These are phyloP conservation scores for Tragelaphus buxtoni DNA, from an alignment of 2,113 vertebrate genomes.

Conservation along the genomic window DNA sequence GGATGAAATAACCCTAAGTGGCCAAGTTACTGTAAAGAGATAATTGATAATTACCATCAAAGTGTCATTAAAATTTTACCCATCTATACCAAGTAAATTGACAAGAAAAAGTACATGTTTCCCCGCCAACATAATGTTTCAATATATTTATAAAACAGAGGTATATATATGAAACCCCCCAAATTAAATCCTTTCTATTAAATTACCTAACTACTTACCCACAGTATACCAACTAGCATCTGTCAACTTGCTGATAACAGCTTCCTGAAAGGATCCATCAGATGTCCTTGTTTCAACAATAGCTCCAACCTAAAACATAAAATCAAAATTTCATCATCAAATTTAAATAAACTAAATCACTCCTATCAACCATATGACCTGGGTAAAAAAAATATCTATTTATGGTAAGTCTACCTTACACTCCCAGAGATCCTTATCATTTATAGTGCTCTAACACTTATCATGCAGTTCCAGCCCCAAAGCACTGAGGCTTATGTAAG, in stretches of 20 bases:
- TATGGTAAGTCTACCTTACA: not conserved
- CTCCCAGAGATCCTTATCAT: not conserved
- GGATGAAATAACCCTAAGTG: not conserved
- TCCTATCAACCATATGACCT: not conserved
- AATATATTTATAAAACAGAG: conserved; percentile 14
- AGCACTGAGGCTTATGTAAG: not conserved
- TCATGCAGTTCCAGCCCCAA: not conserved
- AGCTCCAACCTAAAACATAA: conserved; percentile 90
- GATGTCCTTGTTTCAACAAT: conserved; percentile 95
- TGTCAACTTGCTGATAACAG: conserved; percentile 94
- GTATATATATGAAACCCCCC: not conserved
- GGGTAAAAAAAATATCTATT: not conserved
- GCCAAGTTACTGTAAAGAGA: not conserved
- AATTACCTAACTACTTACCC: conserved; percentile 83
- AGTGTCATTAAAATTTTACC: not conserved
- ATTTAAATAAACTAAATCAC: conserved; percentile 39
- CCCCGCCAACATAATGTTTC: not conserved
- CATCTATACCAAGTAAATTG: not conserved
- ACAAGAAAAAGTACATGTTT: not conserved
- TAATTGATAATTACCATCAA: not conserved
- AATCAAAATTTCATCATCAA: conserved; percentile 42
- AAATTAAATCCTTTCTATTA: conserved; percentile 14
- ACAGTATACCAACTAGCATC: conserved; percentile 99
- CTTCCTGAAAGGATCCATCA: conserved; percentile 92
- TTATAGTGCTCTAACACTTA: not conserved